Base-by-base conservation (phyloP, 92 coral and sea anemone species). In the Heliopora coerulea region DNA sequence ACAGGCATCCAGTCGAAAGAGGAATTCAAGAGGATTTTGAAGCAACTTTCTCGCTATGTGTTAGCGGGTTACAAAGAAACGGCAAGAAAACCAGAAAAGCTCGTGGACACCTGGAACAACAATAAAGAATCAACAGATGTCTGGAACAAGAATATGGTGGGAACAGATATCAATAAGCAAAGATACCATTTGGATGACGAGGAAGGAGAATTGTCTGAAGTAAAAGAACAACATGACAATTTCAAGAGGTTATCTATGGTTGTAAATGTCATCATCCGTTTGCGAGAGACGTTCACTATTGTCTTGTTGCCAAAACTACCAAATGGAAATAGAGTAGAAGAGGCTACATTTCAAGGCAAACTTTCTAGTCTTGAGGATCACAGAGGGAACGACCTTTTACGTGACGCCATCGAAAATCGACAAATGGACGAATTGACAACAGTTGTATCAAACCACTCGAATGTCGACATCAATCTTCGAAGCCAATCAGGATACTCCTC, bases 401-500 rank as follows among this genome's bases (percentile, higher is more conserved):
- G 76, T 29, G 76, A 69, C 17, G 76, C 76, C 17, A 49, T 69
- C 34, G 44, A 69, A 62, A 69, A 33, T 39, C 30, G 34, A 39
- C 44, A 41, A 69, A 49, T 49, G 62, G 52, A 26, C n/a, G 76
- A 48, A 19, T 44, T 69, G 31, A 49, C 23, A 11, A 57, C 49
- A 12, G 27, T 69, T 25, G 35, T 69, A 54, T 19, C 44, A 9
- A 50, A 29, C 48, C 33, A 54, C 27, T 48, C 32, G 48, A 49
- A 56, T 18, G 46, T 69, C 5, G 76, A 69, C 24, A 25, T 52
- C 23, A 52, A 69, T 32, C n/a, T 49, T 6, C 49, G 76, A 29
- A 52, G 76, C 49, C 44, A 69, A 54, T 69, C 62, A 21, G 76
- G 76, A 2, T 8, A 18, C 48, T 69, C 76, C 41, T 56, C 76